A percentile compares a stretch with the other conserved stretches of the same genome.
Conservation (phyloP, 1,140 invertebrate species). For the Temnothorax nylanderi region DNA sequence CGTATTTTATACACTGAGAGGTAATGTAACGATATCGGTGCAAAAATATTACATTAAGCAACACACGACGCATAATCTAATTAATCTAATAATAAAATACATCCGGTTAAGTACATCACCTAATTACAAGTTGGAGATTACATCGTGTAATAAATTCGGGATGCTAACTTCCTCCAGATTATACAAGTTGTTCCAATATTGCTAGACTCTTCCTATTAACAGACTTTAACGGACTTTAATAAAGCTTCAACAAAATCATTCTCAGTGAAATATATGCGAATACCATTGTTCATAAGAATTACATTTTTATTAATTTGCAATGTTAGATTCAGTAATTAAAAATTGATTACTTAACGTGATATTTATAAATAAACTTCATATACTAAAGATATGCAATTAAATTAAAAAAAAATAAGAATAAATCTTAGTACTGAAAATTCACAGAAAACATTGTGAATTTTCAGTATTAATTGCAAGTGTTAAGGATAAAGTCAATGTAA, state of each 20-base stretch:
- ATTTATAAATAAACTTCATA: background rate
- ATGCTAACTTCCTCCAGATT: background rate
- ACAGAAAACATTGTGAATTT: background rate
- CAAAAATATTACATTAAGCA: background rate
- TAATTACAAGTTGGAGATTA: conserved; percentile 13
- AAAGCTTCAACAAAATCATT: background rate
- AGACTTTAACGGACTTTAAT: background rate
- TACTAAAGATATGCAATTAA: background rate
- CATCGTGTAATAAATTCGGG: background rate
- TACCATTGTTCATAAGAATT: background rate
- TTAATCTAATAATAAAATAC: background rate
- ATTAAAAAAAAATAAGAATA: background rate
- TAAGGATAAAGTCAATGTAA: background rate
- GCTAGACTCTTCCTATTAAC: background rate
- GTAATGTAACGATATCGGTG: background rate
- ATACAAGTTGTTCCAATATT: background rate
- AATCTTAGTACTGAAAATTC: background rate
- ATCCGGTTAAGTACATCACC: background rate
- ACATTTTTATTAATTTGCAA: background rate
- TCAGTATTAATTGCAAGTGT: background rate
- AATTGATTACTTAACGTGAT: background rate
- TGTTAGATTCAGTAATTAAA: background rate
- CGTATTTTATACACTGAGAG: background rate
- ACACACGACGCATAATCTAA: background rate
- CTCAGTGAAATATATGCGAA: background rate